phyloP scores from a whole-genome alignment of 2,113 vertebrate species.

The Mirza zaza region DNA sequence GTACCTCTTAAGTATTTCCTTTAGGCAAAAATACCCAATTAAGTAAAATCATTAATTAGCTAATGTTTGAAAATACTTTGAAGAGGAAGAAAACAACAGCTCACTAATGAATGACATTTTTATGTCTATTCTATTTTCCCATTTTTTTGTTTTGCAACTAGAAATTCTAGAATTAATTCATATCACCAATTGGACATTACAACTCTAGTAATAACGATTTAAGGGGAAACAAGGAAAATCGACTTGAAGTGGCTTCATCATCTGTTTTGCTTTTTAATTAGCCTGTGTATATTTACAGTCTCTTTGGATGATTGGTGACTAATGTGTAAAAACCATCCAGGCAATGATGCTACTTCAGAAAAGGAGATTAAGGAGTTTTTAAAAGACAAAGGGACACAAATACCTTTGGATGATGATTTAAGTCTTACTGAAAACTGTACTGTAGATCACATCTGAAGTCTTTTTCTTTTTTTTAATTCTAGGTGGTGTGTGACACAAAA shows the following conservation, averaged over 20 bases:
- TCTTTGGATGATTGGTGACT: background rate
- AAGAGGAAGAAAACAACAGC: constrained; percentile 19
- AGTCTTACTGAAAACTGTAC: background rate
- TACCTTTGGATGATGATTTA: background rate
- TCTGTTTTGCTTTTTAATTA: constrained; percentile 41
- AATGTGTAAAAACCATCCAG: background rate
- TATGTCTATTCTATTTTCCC: constrained; percentile 3
- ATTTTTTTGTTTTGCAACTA: constrained; percentile 1
- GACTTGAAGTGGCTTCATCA: background rate
- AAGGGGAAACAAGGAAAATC: constrained; percentile 1
- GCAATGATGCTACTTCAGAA: background rate
- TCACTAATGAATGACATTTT: background rate
- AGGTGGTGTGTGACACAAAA: background rate
- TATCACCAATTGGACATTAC: constrained; percentile 3
- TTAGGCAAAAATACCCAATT: background rate
- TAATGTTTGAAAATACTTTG: constrained; percentile 43
- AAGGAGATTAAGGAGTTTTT: background rate
- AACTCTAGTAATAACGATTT: constrained; percentile 29
- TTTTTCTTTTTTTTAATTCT: background rate
- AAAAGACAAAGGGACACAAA: background rate
- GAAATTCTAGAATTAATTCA: constrained; percentile 16
- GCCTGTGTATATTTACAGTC: background rate
- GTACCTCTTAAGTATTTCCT: background rate
- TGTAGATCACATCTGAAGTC: background rate
- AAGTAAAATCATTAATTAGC: constrained; percentile 35